Conservation (phyloP, 2,797 vertebrate species). For the Enteromius afrohamiltoni region DNA sequence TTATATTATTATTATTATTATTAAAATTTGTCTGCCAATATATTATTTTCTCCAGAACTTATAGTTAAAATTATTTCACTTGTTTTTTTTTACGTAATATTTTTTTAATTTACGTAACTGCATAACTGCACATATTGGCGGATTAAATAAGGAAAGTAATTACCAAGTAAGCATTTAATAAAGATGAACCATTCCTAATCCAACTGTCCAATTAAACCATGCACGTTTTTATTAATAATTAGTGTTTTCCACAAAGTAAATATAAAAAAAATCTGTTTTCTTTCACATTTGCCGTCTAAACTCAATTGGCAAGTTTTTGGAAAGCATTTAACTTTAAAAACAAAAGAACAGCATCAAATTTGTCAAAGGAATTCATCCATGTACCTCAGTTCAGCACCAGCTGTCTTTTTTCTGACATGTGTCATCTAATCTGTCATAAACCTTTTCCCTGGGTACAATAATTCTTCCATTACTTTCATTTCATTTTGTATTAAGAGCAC, state of each 20-base stretch:
- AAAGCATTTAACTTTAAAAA: conserved; percentile 46
- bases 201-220: background rate
- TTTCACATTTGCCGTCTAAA: background rate
- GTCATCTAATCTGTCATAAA: conserved; percentile 55
- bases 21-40: too few species aligned
- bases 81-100: background rate
- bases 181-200: background rate
- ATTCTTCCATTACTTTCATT: conserved; percentile 53
- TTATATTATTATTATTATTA: too few species aligned
- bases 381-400: conserved; percentile 28
- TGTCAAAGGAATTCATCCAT: conserved; percentile 56
- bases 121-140: background rate
- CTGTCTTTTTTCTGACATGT: conserved; percentile 47
- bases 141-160: background rate
- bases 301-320: conserved; percentile 37
- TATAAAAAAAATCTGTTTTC: background rate
- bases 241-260: background rate
- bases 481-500: conserved; percentile 44
- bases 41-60: background rate
- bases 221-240: background rate
- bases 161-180: background rate
- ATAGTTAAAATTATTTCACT: background rate
- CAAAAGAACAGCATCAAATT: conserved; percentile 57
- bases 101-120: background rate
- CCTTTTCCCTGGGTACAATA: conserved; percentile 47